Evolutionary conservation across 2,797 vertebrate genomes (phyloP), one percentile per base, ranked within the genome.

Genomic region (Delichon dasypus): DNA sequence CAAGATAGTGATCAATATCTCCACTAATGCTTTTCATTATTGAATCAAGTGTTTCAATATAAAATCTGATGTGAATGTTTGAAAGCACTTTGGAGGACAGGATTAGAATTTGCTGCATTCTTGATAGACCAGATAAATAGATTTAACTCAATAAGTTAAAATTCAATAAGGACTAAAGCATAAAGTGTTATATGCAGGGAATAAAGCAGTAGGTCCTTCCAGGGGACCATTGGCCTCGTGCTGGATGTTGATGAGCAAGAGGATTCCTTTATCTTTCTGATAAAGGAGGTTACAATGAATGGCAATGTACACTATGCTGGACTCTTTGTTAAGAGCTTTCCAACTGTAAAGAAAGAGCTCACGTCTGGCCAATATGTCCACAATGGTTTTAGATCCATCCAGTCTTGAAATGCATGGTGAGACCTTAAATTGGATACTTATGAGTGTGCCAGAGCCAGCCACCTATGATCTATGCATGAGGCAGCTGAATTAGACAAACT

Each of bases 241-340:
- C 29, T 57, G 8, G 13, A 25, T 7, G 0, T 47, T 75, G 17
- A 48, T 7, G 10, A 62, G 11, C 1, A 1, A 10, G 51, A 32
- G 36, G 10, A 32, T 36, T 58, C 36, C 17, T 26, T 42, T 50
- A 26, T 61, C 32, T 75, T 78, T 75, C 30, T 51, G 30, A 32
- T 36, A 53, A 61, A 65, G 23, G 9, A 79, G 25, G 9, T 60
- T 65, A 29, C 14, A 68, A 47, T 0, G 10, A 78, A 84, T 90
- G 15, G 10, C 19, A 70, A 66, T 16, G 6, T 32, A 32, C 9
- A 2, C n/a, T n/a, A 38, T 38, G 11, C 9, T 51, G 32, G 61
- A 36, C 5, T 36, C 12, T 53, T 76, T 72, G 19, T 19, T 89
- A 57, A 60, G 4, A 74, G 17, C 19, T 72, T 51, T 54, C 9